Conservation (phyloP, 2,797 vertebrate genomes). For the Simalia tracyae region DNA sequence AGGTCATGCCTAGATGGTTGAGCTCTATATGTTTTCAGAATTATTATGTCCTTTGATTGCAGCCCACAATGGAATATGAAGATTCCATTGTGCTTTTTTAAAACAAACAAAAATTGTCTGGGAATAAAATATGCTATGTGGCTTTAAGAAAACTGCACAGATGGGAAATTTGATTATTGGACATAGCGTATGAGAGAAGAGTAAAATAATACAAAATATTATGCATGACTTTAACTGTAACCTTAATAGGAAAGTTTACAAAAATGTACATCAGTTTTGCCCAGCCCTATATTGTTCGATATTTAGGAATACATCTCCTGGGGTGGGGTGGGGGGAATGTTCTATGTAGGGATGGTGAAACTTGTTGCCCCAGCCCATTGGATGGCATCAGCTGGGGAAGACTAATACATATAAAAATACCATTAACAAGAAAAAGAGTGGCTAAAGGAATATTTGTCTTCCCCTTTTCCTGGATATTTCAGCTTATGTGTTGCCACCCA, state of each 20-base stretch:
- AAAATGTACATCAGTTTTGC: not conserved
- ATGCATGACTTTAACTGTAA: conserved; percentile 12
- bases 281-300: too few species aligned
- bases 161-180: conserved; percentile 35
- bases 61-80: conserved; percentile 44
- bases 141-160: conserved; percentile 40
- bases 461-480: too few species aligned
- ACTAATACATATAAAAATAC: not conserved
- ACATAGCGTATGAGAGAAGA: conserved; percentile 25
- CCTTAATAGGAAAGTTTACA: conserved; percentile 21
- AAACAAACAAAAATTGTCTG: not conserved
- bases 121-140: conserved; percentile 45
- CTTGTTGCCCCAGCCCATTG: too few species aligned
- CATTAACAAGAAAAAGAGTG: not conserved
- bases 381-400: too few species aligned
- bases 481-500: too few species aligned
- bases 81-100: conserved; percentile 33
- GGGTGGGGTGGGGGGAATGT: too few species aligned
- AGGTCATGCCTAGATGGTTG: conserved; percentile 73
- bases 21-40: conserved; percentile 68
- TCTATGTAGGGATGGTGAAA: too few species aligned
- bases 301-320: too few species aligned
- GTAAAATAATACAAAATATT: not conserved
- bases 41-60: conserved; percentile 57
- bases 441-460: not conserved